A percentile compares a stretch with the other conserved stretches of the same genome.
Conservation (phyloP, 2,113 vertebrate species). For the Xenus cinereus region DNA sequence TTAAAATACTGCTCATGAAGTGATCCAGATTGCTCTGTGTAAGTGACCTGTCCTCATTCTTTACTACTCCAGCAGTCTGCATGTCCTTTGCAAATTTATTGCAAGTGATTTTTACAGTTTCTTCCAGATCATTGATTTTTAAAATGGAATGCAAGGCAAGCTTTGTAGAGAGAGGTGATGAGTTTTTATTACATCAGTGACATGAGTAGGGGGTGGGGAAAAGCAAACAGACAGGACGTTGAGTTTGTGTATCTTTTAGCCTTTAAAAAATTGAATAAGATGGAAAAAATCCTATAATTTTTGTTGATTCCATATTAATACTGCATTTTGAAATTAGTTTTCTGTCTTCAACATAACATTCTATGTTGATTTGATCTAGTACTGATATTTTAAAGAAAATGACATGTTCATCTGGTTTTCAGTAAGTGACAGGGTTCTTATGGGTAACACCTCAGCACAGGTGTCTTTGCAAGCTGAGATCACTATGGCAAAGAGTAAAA, state of each 20-base stretch:
- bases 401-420: background rate
- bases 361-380: background rate
- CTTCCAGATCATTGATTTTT: slow-evolving; percentile 59
- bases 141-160: slow-evolving; percentile 53
- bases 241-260: background rate
- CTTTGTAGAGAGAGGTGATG: slow-evolving; percentile 35
- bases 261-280: background rate
- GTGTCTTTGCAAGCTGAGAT: background rate
- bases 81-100: slow-evolving; percentile 45
- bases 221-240: background rate
- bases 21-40: slow-evolving; percentile 13
- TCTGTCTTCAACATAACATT: background rate
- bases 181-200: slow-evolving; percentile 29
- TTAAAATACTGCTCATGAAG: slow-evolving; percentile 30
- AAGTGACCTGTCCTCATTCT: slow-evolving; percentile 42
- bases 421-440: background rate
- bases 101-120: slow-evolving; percentile 51
- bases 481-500: background rate
- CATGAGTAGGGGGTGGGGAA: background rate
- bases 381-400: background rate
- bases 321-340: background rate
- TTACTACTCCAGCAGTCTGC: slow-evolving; percentile 18
- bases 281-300: background rate
- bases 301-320: background rate
- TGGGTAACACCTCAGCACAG: background rate